Conservation (phyloP, 2,113 vertebrate species). For the Sapajus apella region DNA sequence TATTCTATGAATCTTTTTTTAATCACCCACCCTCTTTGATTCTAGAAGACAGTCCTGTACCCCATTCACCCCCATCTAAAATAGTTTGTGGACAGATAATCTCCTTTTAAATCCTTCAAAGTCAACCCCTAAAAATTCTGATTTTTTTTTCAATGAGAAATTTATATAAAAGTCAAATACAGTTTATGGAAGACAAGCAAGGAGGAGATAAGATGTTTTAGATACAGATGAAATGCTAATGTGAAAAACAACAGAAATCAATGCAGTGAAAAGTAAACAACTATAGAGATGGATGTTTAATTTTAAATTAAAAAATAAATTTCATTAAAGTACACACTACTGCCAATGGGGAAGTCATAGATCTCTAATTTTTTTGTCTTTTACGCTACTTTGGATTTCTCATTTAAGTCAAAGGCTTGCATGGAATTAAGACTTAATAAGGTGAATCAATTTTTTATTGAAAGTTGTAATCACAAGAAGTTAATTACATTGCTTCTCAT, state of each 20-base stretch:
- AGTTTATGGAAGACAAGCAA: neutral
- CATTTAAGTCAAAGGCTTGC: neutral
- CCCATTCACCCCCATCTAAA: neutral
- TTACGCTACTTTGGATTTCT: neutral
- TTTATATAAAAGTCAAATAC: neutral
- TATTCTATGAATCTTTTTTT: neutral
- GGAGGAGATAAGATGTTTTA: neutral
- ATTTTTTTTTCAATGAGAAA: neutral
- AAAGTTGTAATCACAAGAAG: neutral
- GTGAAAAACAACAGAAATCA: conserved; percentile 41
- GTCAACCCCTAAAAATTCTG: neutral
- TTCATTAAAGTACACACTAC: neutral
- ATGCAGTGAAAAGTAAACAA: neutral
- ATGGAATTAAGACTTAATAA: neutral
- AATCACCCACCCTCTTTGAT: neutral
- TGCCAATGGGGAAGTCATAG: neutral
- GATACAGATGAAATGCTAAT: conserved; percentile 14
- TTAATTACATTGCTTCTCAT: neutral
- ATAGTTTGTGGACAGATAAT: neutral
- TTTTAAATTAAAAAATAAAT: conserved; percentile 44
- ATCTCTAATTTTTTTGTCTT: neutral
- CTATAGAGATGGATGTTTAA: neutral
- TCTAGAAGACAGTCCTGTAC: neutral
- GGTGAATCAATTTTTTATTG: conserved; percentile 10
- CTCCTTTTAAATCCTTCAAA: neutral